Evolutionary conservation across 2,797 vertebrate species (phyloP).

Genomic region (Cyprinella venusta): DNA sequence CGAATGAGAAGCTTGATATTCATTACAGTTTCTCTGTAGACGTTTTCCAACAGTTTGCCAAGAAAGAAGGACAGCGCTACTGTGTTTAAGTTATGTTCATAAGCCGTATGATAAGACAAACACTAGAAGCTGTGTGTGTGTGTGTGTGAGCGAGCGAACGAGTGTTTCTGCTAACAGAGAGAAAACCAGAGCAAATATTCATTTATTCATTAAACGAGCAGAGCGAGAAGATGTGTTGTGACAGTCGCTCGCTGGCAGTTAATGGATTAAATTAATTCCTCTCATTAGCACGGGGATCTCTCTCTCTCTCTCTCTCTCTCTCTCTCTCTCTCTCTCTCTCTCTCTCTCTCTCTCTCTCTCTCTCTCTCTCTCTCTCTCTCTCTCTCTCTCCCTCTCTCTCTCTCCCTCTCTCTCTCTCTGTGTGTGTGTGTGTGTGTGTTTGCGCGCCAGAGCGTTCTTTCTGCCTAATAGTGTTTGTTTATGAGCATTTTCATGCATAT

Average conservation of each 20-base stretch:
- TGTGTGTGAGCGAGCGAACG: neutral
- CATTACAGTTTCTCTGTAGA: neutral
- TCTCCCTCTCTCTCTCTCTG: too few species aligned
- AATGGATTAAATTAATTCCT: slow-evolving; percentile 79
- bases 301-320: neutral
- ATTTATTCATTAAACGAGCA: slow-evolving; percentile 83
- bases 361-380: slow-evolving; percentile 7
- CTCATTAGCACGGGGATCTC: slow-evolving; percentile 67
- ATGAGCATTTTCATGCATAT: slow-evolving; percentile 21
- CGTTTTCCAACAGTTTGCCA: neutral
- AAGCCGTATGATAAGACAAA: neutral
- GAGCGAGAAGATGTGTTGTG: slow-evolving; percentile 73
- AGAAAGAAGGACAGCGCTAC: neutral
- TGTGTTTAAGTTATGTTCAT: slow-evolving; percentile 16
- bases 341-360: slow-evolving; percentile 6
- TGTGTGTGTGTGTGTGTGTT: slow-evolving; percentile 43
- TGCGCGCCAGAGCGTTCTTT: slow-evolving; percentile 15
- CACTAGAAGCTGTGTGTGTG: neutral
- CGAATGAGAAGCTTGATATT: neutral
- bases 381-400: too few species aligned
- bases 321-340: slow-evolving; percentile 4
- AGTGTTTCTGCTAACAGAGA: slow-evolving; percentile 64
- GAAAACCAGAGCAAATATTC: slow-evolving; percentile 79
- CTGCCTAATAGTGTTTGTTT: slow-evolving; percentile 12
- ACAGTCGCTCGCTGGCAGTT: slow-evolving; percentile 71